phyloP scores from a whole-genome alignment of 2,113 vertebrate genomes.

The Pomatorhinus ruficollis region DNA sequence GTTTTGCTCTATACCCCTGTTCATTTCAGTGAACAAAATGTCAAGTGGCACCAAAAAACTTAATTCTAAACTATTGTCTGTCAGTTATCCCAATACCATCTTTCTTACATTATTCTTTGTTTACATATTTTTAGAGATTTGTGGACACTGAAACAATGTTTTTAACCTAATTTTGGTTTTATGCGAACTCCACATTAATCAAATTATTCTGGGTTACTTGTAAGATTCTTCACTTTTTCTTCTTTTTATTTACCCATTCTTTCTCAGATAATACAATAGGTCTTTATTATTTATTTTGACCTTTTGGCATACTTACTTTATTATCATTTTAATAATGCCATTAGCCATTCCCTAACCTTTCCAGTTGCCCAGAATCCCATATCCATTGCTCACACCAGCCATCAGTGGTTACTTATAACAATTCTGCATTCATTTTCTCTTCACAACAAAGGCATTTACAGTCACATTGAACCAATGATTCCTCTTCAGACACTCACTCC shows the following conservation, averaged over 20 bases:
- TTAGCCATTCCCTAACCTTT: slow-evolving; percentile 57
- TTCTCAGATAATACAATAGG: not conserved
- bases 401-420: not conserved
- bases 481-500: not conserved
- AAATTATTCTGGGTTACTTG: not conserved
- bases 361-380: not conserved
- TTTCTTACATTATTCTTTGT: not conserved
- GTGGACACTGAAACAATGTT: not conserved
- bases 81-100: not conserved
- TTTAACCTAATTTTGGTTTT: not conserved
- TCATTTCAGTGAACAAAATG: not conserved
- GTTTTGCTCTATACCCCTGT: not conserved
- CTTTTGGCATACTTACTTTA: not conserved
- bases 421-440: not conserved
- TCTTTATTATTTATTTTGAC: not conserved
- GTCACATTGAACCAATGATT: not conserved
- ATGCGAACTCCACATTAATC: not conserved
- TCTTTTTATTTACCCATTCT: not conserved
- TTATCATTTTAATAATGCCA: slow-evolving; percentile 14
- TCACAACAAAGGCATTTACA: slow-evolving; percentile 14
- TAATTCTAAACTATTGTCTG: not conserved
- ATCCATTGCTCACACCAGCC: not conserved
- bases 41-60: not conserved
- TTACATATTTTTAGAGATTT: not conserved
- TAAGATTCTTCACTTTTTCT: not conserved